Conservation (phyloP, 2,113 vertebrate genomes). For the Leptobrachium leishanense region DNA sequence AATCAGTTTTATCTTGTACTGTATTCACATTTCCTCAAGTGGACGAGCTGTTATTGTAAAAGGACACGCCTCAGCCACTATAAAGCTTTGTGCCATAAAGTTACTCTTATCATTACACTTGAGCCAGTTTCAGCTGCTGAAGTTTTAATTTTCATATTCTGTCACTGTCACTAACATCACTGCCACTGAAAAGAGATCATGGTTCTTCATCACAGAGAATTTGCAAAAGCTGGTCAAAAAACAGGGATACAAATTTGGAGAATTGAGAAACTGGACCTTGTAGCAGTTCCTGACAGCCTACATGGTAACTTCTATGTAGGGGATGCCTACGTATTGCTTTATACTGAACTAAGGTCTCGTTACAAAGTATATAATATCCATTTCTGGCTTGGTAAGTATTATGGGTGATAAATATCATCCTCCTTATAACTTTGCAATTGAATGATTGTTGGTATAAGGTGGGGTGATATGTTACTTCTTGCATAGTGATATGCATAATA, state of each 20-base stretch:
- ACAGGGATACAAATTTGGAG: constrained; percentile 83
- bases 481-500: too few species aligned
- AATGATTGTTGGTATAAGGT: too few species aligned
- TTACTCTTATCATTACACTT: background rate
- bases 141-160: background rate
- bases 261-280: constrained; percentile 78
- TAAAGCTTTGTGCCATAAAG: background rate
- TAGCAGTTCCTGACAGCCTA: constrained; percentile 63
- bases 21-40: too few species aligned
- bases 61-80: background rate
- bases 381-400: constrained; percentile 83
- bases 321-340: constrained; percentile 85
- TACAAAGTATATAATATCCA: constrained; percentile 73
- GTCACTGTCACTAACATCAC: background rate
- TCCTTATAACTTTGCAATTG: too few species aligned
- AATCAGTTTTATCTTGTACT: background rate
- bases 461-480: too few species aligned
- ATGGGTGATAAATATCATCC: too few species aligned
- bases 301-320: constrained; percentile 83
- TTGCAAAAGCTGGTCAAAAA: constrained; percentile 68
- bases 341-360: constrained; percentile 58
- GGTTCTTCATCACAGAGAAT: constrained; percentile 67
- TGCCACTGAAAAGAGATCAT: constrained; percentile 4
- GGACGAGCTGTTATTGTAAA: background rate
- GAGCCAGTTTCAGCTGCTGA: background rate